Percentiles rank a stretch among this genome's conserved stretches.
Evolutionary conservation across 2,113 vertebrate genomes (phyloP).

Genomic region (Seriola rivoliana): DNA sequence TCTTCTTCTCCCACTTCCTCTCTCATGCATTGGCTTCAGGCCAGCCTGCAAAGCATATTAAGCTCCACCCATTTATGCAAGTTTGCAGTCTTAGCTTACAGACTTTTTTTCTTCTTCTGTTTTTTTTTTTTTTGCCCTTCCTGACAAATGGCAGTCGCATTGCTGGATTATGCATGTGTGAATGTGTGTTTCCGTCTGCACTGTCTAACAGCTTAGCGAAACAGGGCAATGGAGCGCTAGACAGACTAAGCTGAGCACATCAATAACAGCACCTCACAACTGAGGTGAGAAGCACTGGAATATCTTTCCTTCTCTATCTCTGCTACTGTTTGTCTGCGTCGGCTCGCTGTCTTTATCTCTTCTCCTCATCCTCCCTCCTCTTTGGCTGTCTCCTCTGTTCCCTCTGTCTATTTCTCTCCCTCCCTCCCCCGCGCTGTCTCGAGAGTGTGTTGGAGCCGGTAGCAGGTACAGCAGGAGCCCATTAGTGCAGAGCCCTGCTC

Average conservation of each 20-base stretch:
- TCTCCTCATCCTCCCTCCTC: constrained; percentile 67
- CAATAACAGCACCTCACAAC: constrained; percentile 86
- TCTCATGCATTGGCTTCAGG: constrained; percentile 76
- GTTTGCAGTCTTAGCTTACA: constrained; percentile 95
- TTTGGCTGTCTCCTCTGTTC: constrained; percentile 65
- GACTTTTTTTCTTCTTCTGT: constrained; percentile 63
- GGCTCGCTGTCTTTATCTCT: constrained; percentile 76
- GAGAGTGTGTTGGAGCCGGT: constrained; percentile 93
- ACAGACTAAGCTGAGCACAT: constrained; percentile 80
- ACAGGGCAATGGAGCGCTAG: constrained; percentile 84
- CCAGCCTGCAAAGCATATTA: constrained; percentile 82
- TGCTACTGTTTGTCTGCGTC: constrained; percentile 68
- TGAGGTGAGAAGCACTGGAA: constrained; percentile 87
- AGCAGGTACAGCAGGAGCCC: constrained; percentile 97
- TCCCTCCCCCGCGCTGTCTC: constrained; percentile 67
- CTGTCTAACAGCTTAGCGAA: constrained; percentile 60
- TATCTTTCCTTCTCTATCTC: constrained; percentile 72
- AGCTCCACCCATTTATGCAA: constrained; percentile 92
- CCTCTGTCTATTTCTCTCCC: constrained; percentile 57
- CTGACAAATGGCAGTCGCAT: constrained; percentile 53
- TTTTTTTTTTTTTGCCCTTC: constrained; percentile 54
- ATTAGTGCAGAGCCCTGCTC: constrained; percentile 95
- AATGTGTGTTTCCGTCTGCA: constrained; percentile 37
- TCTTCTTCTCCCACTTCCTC: constrained; percentile 61
- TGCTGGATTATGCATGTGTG: constrained; percentile 43